Evolutionary conservation across 2,113 vertebrate species (phyloP), one percentile per base, ranked within the genome.

Genomic region (Esox niger): DNA sequence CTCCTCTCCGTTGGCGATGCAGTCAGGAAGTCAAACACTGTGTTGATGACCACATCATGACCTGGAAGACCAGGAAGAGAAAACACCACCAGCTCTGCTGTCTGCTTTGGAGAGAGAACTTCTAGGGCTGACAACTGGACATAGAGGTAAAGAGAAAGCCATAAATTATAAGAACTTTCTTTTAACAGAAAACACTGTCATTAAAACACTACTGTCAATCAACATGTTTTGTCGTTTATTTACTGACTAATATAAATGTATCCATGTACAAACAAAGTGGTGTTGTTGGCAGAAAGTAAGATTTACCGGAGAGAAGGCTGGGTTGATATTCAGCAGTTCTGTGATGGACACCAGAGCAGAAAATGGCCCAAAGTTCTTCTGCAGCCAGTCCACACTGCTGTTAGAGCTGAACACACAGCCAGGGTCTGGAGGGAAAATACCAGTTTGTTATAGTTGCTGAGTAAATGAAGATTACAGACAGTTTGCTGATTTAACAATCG

Each of bases 301-400:
- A 58, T 88, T 70, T 62, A 91, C 90, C 7, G 86, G 81, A 4
- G 73, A 68, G 69, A 89, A 89, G 2, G 21, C 0, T n/a, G 75
- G 72, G 65, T 89, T 86, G 72, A 90, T 74, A n/a, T 5, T 2
- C 11, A 87, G 7, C 10, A 91, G 43, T 7, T 81, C 10, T 2
- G 3, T 1, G 7, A 89, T 3, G 2, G 76, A 27, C 23, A 84
- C 2, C 5, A 86, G 2, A 3, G 0, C 0, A 6, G 83, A 83
- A 68, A 90, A 91, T 2, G 46, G 73, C 8, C 88, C 90, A 10
- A 91, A 59, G 58, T 89, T 89, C 56, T 60, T 56, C 26, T 13
- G 4, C 9, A 89, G 60, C 88, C 87, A 91, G 20, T 80, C 71
- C 17, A 54, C 61, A 6, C 79, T 89, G 84, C 38, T 70, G 64